Percentiles rank a stretch among this genome's conserved stretches.
Evolutionary conservation across 2,797 vertebrate genomes (phyloP).

Genomic region (Octomys mimax): DNA sequence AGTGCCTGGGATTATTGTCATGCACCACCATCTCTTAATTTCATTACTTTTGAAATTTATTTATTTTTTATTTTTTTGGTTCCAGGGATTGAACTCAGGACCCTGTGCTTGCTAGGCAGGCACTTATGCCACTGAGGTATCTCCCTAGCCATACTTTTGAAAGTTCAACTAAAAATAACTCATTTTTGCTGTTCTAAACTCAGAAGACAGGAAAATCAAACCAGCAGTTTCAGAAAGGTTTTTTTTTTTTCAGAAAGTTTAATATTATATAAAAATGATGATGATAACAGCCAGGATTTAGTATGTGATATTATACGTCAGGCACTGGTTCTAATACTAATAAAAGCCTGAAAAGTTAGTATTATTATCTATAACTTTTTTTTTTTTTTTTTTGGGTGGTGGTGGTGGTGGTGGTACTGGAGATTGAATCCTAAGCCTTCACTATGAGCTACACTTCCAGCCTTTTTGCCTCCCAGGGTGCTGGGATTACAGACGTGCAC

Average conservation of each 20-base stretch:
- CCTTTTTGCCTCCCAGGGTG: not conserved
- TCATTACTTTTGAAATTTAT: constrained; percentile 16
- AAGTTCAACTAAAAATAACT: constrained; percentile 56
- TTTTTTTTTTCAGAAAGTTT: constrained; percentile 7
- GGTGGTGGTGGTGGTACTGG: not conserved
- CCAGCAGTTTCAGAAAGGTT: not conserved
- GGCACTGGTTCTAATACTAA: not conserved
- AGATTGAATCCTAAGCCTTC: not conserved
- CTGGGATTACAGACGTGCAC: not conserved
- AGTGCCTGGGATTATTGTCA: not conserved
- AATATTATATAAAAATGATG: not conserved
- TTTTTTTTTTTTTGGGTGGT: not conserved
- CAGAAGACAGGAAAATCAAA: not conserved
- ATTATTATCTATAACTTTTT: not conserved
- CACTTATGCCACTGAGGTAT: no score
- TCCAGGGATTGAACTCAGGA: no score
- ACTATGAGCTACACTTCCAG: not conserved
- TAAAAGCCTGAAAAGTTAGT: not conserved
- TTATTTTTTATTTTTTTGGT: no score
- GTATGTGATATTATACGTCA: not conserved
- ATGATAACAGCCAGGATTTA: not conserved
- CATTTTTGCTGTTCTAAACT: not conserved
- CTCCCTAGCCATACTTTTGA: no score
- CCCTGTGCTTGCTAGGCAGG: no score
- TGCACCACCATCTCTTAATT: not conserved